Base-by-base conservation (phyloP, 2,113 vertebrate genomes). In the Dicaeum eximium region DNA sequence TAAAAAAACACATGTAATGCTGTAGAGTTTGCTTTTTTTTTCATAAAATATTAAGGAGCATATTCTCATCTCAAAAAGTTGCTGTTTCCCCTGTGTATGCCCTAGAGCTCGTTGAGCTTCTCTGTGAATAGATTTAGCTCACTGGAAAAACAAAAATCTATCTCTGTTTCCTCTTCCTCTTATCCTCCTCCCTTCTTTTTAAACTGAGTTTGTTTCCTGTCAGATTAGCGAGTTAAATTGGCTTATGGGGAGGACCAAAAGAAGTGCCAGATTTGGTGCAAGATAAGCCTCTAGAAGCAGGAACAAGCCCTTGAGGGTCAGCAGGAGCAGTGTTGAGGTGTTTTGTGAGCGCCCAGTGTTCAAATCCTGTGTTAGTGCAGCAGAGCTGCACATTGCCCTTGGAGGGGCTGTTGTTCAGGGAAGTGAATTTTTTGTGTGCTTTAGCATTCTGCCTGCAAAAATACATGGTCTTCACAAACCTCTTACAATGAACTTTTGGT, bases 191-290 rank as follows among this genome's bases (percentile, higher is more conserved):
- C 20, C 28, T 30, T n/a, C 15, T 66, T 90, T 94, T 80, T 58
- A 60, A 92, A 93, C 62, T 37, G 75, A 54, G 86, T 93, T 96
- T 96, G 90, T 95, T 97, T 97, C 96, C 96, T 96, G 92, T 83
- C 88, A 95, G 92, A 97, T 95, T 94, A 97, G 71, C 33, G 67
- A 90, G 82, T 93, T 90, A 94, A 96, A 92, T 50, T 93, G 85
- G 74, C 19, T 93, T 90, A 73, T 54, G 67, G 21, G 24, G 71
- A 78, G 67, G 67, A 86, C 86, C 10, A 4, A 77, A 83, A 92
- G 64, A 94, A 83, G 71, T 88, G 88, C 67, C 88, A 95, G 86
- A 94, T 96, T 95, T 82, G 90, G 66, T 86, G 79, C 71, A 57
- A 88, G 95, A 93, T 94, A 96, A 96, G 86, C 82, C 30, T 54